phyloP scores from a whole-genome alignment of 2,888 invertebrate species.

The Baronia brevicornis region DNA sequence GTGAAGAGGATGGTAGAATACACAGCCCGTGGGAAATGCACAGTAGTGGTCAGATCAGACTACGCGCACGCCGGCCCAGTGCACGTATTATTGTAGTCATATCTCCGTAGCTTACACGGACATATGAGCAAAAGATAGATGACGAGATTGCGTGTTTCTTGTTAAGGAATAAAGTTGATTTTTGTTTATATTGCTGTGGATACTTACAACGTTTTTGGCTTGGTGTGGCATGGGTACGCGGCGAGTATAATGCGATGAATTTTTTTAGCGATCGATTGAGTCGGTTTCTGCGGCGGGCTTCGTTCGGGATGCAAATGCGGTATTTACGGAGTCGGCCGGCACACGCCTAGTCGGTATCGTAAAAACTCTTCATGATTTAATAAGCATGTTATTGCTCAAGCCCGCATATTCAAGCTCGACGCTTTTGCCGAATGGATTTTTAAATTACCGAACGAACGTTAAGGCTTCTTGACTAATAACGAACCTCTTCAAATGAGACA shows the following conservation, averaged over 20 bases:
- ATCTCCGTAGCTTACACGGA: conserved; percentile 46
- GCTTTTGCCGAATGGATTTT: conserved; percentile 13
- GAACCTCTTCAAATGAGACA: conserved; percentile 11
- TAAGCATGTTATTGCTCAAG: conserved; percentile 15
- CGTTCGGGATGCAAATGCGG: conserved; percentile 65
- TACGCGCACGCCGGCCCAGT: conserved; percentile 74
- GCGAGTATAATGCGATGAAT: conserved; percentile 65
- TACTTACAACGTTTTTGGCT: conserved; percentile 21
- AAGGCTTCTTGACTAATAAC: conserved; percentile 8
- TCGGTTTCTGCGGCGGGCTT: conserved; percentile 60
- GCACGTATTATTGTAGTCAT: conserved; percentile 74
- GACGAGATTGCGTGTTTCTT: conserved; percentile 20
- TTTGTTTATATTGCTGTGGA: conserved; percentile 17
- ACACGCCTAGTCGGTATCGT: conserved; percentile 49
- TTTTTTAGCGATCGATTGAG: conserved; percentile 72
- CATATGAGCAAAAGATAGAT: conserved; percentile 35
- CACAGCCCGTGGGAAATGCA: conserved; percentile 75
- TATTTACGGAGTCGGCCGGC: conserved; percentile 61
- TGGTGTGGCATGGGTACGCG: conserved; percentile 26
- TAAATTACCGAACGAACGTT: conserved; percentile 11
- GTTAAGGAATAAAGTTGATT: conserved; percentile 16
- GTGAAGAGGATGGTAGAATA: conserved; percentile 39
- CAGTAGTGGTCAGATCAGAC: conserved; percentile 75
- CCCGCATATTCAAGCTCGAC: conserved; percentile 14
- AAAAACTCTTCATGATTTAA: conserved; percentile 38